Evolutionary conservation across 2,797 vertebrate species (phyloP).

Genomic region (Pyrrhura leucotis): DNA sequence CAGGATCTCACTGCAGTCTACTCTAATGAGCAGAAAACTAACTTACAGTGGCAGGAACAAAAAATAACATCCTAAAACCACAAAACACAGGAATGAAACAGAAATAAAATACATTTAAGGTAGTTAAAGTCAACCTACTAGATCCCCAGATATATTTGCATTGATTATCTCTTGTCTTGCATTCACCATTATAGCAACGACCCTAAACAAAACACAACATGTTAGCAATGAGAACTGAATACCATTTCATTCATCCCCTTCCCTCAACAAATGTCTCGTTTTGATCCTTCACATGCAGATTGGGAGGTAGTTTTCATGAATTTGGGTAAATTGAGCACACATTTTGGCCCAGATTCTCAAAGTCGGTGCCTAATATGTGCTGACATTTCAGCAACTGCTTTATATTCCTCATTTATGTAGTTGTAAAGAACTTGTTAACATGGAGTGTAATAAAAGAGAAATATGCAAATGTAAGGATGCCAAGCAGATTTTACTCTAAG

Average conservation of each 20-base stretch:
- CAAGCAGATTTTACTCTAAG: background rate
- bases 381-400: background rate
- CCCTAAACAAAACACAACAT: conserved; percentile 80
- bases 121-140: conserved; percentile 84
- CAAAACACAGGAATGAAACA: background rate
- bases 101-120: conserved; percentile 14
- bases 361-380: background rate
- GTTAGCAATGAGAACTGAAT: background rate
- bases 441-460: background rate
- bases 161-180: conserved; percentile 97
- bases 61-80: background rate
- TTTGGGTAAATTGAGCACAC: background rate
- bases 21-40: background rate
- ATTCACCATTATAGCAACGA: conserved; percentile 95
- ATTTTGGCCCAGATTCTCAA: background rate
- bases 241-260: background rate
- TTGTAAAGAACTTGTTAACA: background rate
- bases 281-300: background rate
- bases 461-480: background rate
- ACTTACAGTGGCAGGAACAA: background rate
- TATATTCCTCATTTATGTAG: background rate
- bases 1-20: background rate
- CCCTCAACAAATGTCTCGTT: background rate
- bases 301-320: background rate
- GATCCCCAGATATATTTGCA: conserved; percentile 98